phyloP scores from a whole-genome alignment of 2,797 vertebrate species.

The Arnoldichthys spilopterus region DNA sequence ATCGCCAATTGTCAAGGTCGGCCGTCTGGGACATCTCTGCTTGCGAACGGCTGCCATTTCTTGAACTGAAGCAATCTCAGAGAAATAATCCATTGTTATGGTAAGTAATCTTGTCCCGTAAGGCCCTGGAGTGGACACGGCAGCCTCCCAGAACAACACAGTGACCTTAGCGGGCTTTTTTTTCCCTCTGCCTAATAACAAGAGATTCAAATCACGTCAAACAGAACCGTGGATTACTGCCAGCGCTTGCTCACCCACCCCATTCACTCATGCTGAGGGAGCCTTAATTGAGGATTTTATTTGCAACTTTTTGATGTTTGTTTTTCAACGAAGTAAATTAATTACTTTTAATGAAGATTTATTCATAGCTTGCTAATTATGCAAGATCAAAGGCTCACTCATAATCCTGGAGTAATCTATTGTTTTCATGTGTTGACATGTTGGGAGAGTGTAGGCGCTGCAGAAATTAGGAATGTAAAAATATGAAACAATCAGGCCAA shows the following conservation, averaged over 20 bases:
- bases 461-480: conserved; percentile 15
- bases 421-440: conserved; percentile 47
- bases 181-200: conserved; percentile 29
- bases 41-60: conserved; percentile 55
- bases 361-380: conserved; percentile 73
- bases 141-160: conserved; percentile 41
- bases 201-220: conserved; percentile 26
- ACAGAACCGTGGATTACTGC: neutral
- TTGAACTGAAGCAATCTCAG: conserved; percentile 70
- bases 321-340: conserved; percentile 70
- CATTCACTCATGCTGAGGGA: conserved; percentile 45
- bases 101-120: conserved; percentile 60
- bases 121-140: conserved; percentile 70
- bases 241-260: neutral
- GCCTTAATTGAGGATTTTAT: conserved; percentile 58
- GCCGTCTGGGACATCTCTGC: conserved; percentile 62
- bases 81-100: conserved; percentile 63
- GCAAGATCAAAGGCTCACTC: conserved; percentile 67
- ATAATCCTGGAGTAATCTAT: conserved; percentile 57
- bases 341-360: conserved; percentile 74
- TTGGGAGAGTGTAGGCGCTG: conserved; percentile 20
- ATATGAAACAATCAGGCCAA: neutral
- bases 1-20: conserved; percentile 46
- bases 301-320: conserved; percentile 65
- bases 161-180: conserved; percentile 38